Evolutionary conservation across 1,140 invertebrate genomes (phyloP).

Genomic region (Solenopsis fugax): DNA sequence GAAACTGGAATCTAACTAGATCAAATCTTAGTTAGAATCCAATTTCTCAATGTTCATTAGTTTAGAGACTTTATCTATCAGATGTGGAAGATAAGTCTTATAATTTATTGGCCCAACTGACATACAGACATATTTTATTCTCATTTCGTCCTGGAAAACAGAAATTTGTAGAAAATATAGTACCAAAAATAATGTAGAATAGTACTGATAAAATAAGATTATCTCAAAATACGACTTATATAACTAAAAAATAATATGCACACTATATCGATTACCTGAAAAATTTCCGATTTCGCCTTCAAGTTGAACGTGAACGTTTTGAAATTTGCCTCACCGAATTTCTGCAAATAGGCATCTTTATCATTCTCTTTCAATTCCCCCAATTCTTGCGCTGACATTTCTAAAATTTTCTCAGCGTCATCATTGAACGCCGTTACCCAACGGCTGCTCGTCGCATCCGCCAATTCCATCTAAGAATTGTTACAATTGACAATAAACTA

Average conservation of each 20-base stretch:
- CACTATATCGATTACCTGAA: slow-evolving; percentile 86
- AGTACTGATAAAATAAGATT: slow-evolving; percentile 27
- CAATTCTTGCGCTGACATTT: slow-evolving; percentile 85
- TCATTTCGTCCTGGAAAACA: slow-evolving; percentile 92
- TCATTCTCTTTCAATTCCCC: slow-evolving; percentile 90
- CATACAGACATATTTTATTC: slow-evolving; percentile 92
- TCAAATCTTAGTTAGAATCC: slow-evolving; percentile 11
- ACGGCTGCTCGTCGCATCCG: slow-evolving; percentile 93
- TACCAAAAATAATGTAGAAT: not conserved
- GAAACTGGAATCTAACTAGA: no score
- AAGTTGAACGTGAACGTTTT: slow-evolving; percentile 93
- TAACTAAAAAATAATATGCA: not conserved
- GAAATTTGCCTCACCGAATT: slow-evolving; percentile 92
- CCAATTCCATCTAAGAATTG: slow-evolving; percentile 90
- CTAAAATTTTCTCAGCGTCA: slow-evolving; percentile 87
- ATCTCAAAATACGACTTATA: slow-evolving; percentile 5
- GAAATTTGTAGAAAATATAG: slow-evolving; percentile 34
- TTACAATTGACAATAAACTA: slow-evolving; percentile 66
- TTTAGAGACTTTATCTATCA: slow-evolving; percentile 90
- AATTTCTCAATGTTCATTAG: slow-evolving; percentile 86
- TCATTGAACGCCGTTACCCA: slow-evolving; percentile 96
- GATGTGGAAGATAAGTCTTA: slow-evolving; percentile 90
- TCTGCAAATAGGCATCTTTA: slow-evolving; percentile 87
- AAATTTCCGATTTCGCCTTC: slow-evolving; percentile 95
- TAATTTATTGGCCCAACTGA: slow-evolving; percentile 91